A percentile compares a stretch with the other conserved stretches of the same genome.
These are phyloP conservation scores for Polydrusus tereticollis DNA, from an alignment of 2,888 invertebrate genomes.

Conservation along the genomic window DNA sequence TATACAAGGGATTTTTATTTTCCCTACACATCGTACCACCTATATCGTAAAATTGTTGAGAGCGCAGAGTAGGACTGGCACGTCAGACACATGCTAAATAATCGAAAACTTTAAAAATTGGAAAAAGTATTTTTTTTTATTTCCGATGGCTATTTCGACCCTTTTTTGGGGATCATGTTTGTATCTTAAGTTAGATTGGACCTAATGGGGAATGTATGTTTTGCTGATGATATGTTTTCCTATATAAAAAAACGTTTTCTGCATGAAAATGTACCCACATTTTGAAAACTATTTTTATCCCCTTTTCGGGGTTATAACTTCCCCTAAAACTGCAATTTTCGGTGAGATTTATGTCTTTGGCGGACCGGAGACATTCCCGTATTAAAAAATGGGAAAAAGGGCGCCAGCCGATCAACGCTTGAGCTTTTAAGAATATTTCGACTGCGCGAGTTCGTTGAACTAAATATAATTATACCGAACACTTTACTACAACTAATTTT, in stretches of 20 bases:
- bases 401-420: constrained; percentile 32
- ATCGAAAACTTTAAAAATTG: too few relatives aligned
- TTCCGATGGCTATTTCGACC: too few relatives aligned
- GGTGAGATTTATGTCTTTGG: constrained; percentile 34
- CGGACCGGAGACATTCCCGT: constrained; percentile 34
- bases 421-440: constrained; percentile 42
- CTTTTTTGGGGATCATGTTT: too few relatives aligned
- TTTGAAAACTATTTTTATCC: constrained; percentile 31
- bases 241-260: background rate
- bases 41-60: constrained; percentile 16
- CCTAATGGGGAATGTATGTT: too few relatives aligned
- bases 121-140: too few relatives aligned
- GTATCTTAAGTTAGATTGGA: too few relatives aligned
- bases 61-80: too few relatives aligned
- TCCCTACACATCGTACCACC: background rate
- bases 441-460: constrained; percentile 46
- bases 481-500: constrained; percentile 47
- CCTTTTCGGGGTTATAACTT: background rate
- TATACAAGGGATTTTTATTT: constrained; percentile 5
- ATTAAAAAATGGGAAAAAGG: constrained; percentile 40
- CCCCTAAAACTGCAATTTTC: constrained; percentile 30
- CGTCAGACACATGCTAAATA: too few relatives aligned
- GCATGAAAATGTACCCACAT: constrained; percentile 12
- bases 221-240: too few relatives aligned
- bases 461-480: constrained; percentile 47